Percentiles rank a stretch among this genome's conserved stretches.
phyloP scores from a whole-genome alignment of 2,888 invertebrate species.

The Heteromyza rotundicornis region DNA sequence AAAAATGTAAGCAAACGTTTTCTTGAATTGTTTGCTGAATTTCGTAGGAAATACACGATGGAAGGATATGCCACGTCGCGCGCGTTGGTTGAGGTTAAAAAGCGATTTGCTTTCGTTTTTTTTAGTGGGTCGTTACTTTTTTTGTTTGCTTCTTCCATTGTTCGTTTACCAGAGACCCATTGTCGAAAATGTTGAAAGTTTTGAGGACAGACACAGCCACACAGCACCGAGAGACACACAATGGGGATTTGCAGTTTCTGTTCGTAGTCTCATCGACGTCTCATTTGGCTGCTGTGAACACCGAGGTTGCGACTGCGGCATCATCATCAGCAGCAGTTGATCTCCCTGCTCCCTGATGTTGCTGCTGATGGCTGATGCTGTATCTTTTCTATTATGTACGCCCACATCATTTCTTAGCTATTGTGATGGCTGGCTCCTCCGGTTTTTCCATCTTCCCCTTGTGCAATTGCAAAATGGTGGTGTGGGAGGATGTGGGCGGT shows the following conservation, averaged over 20 bases:
- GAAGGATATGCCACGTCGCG: not conserved
- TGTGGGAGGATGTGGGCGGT: too few relatives aligned
- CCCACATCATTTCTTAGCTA: not conserved
- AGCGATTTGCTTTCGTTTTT: not conserved
- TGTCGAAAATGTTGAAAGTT: not conserved
- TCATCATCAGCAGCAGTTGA: not conserved
- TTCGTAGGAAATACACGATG: not conserved
- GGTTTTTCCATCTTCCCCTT: not conserved
- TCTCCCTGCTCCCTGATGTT: not conserved
- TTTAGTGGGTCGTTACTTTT: not conserved
- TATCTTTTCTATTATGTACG: not conserved
- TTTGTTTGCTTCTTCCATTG: not conserved
- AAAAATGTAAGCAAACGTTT: not conserved
- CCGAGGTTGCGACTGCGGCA: not conserved
- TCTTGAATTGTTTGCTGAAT: not conserved
- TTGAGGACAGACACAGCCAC: too few relatives aligned
- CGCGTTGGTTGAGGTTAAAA: not conserved
- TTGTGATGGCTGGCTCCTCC: not conserved
- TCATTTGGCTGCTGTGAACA: not conserved
- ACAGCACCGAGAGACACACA: too few relatives aligned
- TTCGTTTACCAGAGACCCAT: not conserved
- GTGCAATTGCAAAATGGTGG: too few relatives aligned
- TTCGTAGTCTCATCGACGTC: not conserved
- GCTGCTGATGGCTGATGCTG: not conserved
- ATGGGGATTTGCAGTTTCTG: slow-evolving; percentile 4